Evolutionary conservation across 2,113 vertebrate species (phyloP).

Genomic region (Rousettus leschenaultii): DNA sequence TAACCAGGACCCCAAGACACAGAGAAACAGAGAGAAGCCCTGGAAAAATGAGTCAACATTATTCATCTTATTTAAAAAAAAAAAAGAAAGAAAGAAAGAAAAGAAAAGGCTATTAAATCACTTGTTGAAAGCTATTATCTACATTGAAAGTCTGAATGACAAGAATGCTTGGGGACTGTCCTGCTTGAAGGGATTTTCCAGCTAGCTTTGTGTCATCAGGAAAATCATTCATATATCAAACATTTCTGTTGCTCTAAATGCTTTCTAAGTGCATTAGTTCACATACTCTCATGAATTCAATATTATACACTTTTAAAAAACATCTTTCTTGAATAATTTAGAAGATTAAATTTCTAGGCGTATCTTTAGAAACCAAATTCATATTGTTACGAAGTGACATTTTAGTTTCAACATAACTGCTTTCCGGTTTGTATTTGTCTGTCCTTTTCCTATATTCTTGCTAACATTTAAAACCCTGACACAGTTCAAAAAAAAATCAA

Average conservation of each 20-base stretch:
- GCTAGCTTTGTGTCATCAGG: background rate
- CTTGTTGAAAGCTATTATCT: background rate
- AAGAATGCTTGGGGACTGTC: background rate
- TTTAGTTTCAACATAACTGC: background rate
- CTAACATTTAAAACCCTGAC: background rate
- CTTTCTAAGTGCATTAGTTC: background rate
- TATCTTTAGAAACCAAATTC: constrained; percentile 1
- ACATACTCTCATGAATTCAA: background rate
- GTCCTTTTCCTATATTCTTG: background rate
- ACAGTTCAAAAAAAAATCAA: background rate
- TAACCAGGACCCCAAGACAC: background rate
- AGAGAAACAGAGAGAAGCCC: background rate
- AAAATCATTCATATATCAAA: constrained; percentile 1
- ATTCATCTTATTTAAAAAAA: background rate
- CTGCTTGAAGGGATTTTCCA: constrained; percentile 41
- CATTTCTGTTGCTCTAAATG: constrained; percentile 7
- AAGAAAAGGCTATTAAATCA: background rate
- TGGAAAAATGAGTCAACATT: background rate
- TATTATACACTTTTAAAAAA: background rate
- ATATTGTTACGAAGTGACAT: background rate
- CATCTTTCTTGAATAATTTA: background rate
- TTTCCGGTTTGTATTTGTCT: background rate
- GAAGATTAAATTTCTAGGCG: background rate
- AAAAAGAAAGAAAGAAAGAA: no score
- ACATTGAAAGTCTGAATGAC: background rate